Base-by-base conservation (phyloP, 2,888 invertebrate species). In the Drosophila barbarae region DNA sequence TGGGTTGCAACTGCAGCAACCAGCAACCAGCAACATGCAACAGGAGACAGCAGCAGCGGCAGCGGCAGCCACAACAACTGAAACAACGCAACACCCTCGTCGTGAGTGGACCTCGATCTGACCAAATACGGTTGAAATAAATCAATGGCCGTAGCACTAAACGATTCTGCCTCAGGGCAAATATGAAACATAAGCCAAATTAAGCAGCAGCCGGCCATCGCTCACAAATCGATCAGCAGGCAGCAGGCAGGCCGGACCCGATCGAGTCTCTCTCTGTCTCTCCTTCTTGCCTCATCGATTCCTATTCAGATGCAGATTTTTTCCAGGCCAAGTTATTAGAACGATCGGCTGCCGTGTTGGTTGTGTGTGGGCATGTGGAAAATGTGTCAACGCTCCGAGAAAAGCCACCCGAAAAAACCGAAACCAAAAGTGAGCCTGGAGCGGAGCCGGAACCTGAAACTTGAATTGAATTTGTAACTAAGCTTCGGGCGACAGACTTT, bases 341-440 rank as follows among this genome's bases (percentile, higher is more conserved):
- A 66, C 57, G 18, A 50, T 65, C 38, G 32, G 46, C 53, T 32
- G 46, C 46, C 26, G 18, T 47, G 18, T 18, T 60, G 30, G 9
- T 9, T 30, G 77, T 76, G 82, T 77, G 77, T 78, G 77, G 83
- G 77, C 81, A 38, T 53, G 41, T 30, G 54, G 60, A 60, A 76
- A 83, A 77, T 81, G 82, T 78, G 84, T 84, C 77, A 78, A 80
- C 84, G 81, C 75, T 77, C 64, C 72, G 60, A 55, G 61, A 50
- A 52, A 53, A 63, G 52, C 68, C 9, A 23, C 32, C 41, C 13
- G 13, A 34, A 23, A 32, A 51, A 35, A 35, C 12, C 23, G 50
- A 64, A 64, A 51, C 51, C 28, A 42, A 64, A 63, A 61, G 61
- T 63, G 61, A 30, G 60, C 60, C 59, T 65, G 47, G 41, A 61